phyloP scores from a whole-genome alignment of 2,113 vertebrate genomes.

The Misgurnus mizolepis region DNA sequence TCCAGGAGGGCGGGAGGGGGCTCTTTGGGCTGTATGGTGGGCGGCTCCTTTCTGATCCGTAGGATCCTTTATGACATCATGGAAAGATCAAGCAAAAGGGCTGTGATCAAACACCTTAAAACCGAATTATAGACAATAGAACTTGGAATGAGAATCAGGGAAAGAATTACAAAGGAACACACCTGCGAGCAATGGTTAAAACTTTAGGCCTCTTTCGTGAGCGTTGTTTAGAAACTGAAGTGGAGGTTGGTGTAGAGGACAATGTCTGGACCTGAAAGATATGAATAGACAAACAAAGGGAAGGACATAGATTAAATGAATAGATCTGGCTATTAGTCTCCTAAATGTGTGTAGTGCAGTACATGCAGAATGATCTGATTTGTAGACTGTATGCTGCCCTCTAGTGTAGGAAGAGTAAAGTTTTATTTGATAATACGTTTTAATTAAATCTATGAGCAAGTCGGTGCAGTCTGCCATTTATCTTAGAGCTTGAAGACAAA shows the following conservation, averaged over 20 bases:
- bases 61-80: constrained; percentile 77
- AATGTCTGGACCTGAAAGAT: constrained; percentile 84
- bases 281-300: not conserved
- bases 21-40: constrained; percentile 91
- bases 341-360: too few relatives aligned
- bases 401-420: constrained; percentile 23
- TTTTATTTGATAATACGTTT: not conserved
- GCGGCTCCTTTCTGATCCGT: constrained; percentile 88
- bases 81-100: not conserved
- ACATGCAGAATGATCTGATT: not conserved
- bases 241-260: constrained; percentile 65
- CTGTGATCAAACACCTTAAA: not conserved
- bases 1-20: constrained; percentile 92
- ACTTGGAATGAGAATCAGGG: not conserved
- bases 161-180: constrained; percentile 31
- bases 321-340: not conserved
- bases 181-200: constrained; percentile 91
- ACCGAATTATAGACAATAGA: not conserved
- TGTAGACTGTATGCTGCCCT: constrained; percentile 20
- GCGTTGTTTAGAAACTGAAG: constrained; percentile 80
- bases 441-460: not conserved
- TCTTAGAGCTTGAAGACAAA: not conserved
- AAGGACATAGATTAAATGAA: not conserved
- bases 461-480: not conserved
- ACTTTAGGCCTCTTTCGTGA: constrained; percentile 87